Evolutionary conservation across 2,113 vertebrate genomes (phyloP).

Genomic region (Hemicordylus capensis): DNA sequence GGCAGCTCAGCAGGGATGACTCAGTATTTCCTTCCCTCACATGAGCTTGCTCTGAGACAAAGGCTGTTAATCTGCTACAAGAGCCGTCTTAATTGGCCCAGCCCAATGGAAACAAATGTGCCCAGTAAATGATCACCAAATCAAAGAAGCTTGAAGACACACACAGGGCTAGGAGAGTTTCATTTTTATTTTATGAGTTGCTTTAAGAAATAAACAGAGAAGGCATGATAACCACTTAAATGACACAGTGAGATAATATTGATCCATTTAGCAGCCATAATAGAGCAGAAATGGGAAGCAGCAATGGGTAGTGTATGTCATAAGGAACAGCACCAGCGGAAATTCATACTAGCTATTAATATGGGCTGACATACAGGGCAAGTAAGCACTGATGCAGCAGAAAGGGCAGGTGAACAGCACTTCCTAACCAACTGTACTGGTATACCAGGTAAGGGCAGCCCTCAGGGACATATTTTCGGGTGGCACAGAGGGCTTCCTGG

Average conservation of each 20-base stretch:
- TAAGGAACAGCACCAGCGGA: not conserved
- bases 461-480: no score
- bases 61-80: no score
- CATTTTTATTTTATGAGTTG: not conserved
- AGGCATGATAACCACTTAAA: not conserved
- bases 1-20: no score
- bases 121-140: not conserved
- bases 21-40: no score
- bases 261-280: not conserved
- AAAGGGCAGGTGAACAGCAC: no score
- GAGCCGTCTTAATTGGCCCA: not conserved
- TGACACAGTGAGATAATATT: not conserved
- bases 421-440: no score
- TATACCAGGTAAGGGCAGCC: no score
- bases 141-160: not conserved
- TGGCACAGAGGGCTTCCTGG: no score
- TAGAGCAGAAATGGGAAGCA: not conserved
- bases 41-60: no score
- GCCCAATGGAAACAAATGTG: accelerated
- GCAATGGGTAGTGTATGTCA: not conserved
- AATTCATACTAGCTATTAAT: not conserved
- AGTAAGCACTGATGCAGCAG: no score
- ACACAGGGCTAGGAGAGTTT: not conserved
- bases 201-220: conserved; percentile 10
- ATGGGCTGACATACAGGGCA: no score